Evolutionary conservation across 92 coral and sea anemone genomes (phyloP).

Genomic region (Phenganax marumi): DNA sequence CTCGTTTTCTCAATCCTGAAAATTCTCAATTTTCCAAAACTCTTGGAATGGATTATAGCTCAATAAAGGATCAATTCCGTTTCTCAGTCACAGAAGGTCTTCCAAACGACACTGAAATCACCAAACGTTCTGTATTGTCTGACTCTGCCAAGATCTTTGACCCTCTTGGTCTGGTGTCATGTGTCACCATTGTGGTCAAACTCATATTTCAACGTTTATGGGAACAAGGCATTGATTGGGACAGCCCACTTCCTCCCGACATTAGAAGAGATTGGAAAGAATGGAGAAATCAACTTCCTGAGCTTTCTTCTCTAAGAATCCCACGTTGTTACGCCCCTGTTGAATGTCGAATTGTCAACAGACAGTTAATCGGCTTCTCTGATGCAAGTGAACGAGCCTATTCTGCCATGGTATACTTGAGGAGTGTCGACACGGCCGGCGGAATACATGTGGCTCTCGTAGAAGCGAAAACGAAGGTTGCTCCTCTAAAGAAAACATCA

Average conservation of each 20-base stretch:
- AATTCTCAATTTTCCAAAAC: slow-evolving; percentile 47
- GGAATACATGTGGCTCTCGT: slow-evolving; percentile 51
- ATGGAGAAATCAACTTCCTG: too few species aligned
- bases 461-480: slow-evolving; percentile 59
- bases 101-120: slow-evolving; percentile 29
- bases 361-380: slow-evolving; percentile 57
- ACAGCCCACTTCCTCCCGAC: slow-evolving; percentile 63
- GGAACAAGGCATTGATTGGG: slow-evolving; percentile 57
- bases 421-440: slow-evolving; percentile 62
- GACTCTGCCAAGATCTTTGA: slow-evolving; percentile 61
- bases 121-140: too few species aligned
- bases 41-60: slow-evolving; percentile 57
- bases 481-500: slow-evolving; percentile 57
- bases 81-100: slow-evolving; percentile 42
- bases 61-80: slow-evolving; percentile 55
- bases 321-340: slow-evolving; percentile 60
- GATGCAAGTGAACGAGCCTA: slow-evolving; percentile 61
- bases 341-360: slow-evolving; percentile 7
- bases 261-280: too few species aligned
- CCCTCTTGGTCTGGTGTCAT: slow-evolving; percentile 59
- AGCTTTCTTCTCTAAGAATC: slow-evolving; percentile 46
- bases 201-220: slow-evolving; percentile 65
- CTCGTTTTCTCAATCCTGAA: too few species aligned
- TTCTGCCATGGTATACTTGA: slow-evolving; percentile 55
- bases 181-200: slow-evolving; percentile 56